Evolutionary conservation across 2,888 invertebrate genomes (phyloP).

Genomic region (Pilophorus perplexus): DNA sequence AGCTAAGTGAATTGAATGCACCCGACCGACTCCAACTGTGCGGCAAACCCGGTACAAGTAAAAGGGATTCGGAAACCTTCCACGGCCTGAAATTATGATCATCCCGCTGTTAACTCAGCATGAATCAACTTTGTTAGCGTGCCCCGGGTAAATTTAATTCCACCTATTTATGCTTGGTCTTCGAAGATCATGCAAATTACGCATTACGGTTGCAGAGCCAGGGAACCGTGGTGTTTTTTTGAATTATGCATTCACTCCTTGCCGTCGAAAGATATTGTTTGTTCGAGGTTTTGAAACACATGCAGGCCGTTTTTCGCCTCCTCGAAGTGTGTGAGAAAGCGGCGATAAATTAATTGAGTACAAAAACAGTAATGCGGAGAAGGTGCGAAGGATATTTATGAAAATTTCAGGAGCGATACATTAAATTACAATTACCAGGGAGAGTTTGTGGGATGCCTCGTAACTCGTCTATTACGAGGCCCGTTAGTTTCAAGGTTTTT

Average conservation of each 20-base stretch:
- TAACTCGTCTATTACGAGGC: slow-evolving; percentile 6
- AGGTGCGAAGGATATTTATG: slow-evolving; percentile 3
- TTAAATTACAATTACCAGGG: slow-evolving; percentile 18
- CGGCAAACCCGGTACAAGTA: background rate
- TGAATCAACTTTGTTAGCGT: slow-evolving; percentile 20
- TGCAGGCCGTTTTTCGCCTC: too few species aligned
- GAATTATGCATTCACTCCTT: background rate
- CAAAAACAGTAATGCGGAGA: slow-evolving; percentile 13
- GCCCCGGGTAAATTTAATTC: slow-evolving; percentile 7
- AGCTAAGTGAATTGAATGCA: slow-evolving; percentile 11
- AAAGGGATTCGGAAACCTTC: background rate
- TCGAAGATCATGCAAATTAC: slow-evolving; percentile 15
- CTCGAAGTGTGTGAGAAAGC: background rate
- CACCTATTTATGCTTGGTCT: slow-evolving; percentile 16
- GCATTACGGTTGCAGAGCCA: slow-evolving; percentile 18
- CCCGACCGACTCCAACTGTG: too few species aligned
- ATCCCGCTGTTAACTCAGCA: slow-evolving; percentile 20
- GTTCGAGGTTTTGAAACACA: slow-evolving; percentile 11
- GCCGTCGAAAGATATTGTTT: slow-evolving; percentile 13
- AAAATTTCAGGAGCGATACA: slow-evolving; percentile 14
- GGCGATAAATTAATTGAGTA: slow-evolving; percentile 10
- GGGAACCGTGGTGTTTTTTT: background rate
- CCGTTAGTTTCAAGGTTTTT: too few species aligned
- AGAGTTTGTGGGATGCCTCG: background rate
- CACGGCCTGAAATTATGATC: slow-evolving; percentile 16